A percentile compares a stretch with the other conserved stretches of the same genome.
These are phyloP conservation scores for Criorhina ranunculi DNA, from an alignment of 2,888 invertebrate genomes.

Conservation along the genomic window DNA sequence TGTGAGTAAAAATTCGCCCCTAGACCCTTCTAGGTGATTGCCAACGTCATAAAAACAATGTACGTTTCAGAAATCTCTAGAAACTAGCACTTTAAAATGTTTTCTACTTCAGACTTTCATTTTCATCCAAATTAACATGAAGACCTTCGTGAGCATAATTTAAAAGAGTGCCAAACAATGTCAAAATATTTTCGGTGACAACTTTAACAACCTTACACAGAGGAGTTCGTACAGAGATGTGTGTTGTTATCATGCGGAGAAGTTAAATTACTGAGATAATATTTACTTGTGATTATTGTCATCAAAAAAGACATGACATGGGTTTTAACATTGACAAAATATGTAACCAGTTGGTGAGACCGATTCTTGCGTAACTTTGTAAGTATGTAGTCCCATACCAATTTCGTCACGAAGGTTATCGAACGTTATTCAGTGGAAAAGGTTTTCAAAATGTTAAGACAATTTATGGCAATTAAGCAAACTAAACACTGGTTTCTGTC, in stretches of 20 bases:
- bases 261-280: background rate
- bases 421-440: background rate
- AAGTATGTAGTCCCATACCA: too few relatives aligned
- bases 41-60: too few relatives aligned
- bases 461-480: too few relatives aligned
- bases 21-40: too few relatives aligned
- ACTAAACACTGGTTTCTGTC: too few relatives aligned
- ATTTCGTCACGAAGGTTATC: background rate
- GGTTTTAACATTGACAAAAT: background rate
- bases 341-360: background rate
- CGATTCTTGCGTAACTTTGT: background rate
- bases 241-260: background rate
- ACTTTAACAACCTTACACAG: background rate
- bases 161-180: background rate
- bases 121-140: background rate
- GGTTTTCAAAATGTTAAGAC: too few relatives aligned
- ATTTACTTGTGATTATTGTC: slow-evolving; percentile 6
- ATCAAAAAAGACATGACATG: slow-evolving; percentile 7
- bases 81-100: too few relatives aligned
- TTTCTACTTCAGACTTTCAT: background rate
- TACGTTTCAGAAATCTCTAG: too few relatives aligned
- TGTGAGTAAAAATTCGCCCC: too few relatives aligned
- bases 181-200: slow-evolving; percentile 7
- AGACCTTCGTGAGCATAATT: slow-evolving; percentile 8
- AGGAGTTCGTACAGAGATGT: background rate